Percentiles rank a stretch among this genome's conserved stretches.
Conservation (phyloP, 2,113 vertebrate genomes). For the Aspidoscelis tigris region DNA sequence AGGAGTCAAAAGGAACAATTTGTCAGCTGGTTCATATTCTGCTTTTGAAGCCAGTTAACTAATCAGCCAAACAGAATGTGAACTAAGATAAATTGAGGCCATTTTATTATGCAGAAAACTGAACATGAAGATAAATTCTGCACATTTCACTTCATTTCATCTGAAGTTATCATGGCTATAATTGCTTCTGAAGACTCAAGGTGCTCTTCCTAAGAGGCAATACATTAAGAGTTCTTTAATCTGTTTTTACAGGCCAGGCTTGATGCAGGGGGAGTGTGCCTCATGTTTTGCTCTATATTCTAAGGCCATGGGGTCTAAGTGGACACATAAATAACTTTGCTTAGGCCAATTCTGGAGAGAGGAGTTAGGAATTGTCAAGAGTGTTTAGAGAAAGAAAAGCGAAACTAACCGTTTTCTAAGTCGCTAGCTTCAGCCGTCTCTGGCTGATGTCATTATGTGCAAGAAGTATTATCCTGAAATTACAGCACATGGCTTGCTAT, state of each 20-base stretch:
- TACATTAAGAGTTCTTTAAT: constrained; percentile 34
- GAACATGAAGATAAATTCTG: constrained; percentile 75
- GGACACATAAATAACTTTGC: constrained; percentile 31
- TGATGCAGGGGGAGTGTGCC: not conserved
- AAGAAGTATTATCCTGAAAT: too few relatives aligned
- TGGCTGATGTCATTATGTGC: too few relatives aligned
- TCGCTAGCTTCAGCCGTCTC: too few relatives aligned
- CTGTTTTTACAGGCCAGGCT: constrained; percentile 9
- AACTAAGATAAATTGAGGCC: constrained; percentile 72
- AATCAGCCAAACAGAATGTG: constrained; percentile 71
- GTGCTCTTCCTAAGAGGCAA: constrained; percentile 60
- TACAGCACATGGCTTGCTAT: too few relatives aligned
- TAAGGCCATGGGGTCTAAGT: not conserved
- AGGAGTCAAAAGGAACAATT: constrained; percentile 73
- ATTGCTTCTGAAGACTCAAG: constrained; percentile 70
- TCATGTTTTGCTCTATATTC: constrained; percentile 1
- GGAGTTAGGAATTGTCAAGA: too few relatives aligned
- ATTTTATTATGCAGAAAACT: constrained; percentile 65
- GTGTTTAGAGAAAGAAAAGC: too few relatives aligned
- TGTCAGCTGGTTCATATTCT: constrained; percentile 73
- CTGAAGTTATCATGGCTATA: constrained; percentile 64
- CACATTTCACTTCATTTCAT: constrained; percentile 71
- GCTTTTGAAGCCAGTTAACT: constrained; percentile 69
- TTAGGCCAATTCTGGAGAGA: constrained; percentile 28
- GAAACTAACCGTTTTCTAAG: too few relatives aligned